These are phyloP conservation scores for Scaptomyza graminum DNA, from an alignment of 1,140 invertebrate genomes.

Conservation along the genomic window DNA sequence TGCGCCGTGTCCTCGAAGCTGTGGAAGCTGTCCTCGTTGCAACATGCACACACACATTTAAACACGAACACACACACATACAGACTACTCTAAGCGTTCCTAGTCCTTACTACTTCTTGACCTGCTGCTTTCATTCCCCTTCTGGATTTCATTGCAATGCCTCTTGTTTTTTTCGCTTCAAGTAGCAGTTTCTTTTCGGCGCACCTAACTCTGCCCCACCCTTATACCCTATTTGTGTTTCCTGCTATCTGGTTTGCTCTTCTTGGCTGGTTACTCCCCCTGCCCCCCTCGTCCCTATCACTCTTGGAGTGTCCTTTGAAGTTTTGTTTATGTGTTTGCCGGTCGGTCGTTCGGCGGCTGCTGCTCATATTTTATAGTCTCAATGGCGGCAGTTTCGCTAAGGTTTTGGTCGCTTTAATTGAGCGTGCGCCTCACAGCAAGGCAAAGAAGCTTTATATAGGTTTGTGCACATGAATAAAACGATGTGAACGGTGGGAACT, in stretches of 20 bases:
- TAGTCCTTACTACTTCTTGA: conserved; percentile 25
- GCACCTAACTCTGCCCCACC: conserved; percentile 6
- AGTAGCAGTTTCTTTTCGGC: conserved; percentile 71
- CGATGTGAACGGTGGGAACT: too few relatives aligned
- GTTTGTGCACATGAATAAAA: too few relatives aligned
- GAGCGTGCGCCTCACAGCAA: conserved; percentile 21
- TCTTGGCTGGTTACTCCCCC: too few relatives aligned
- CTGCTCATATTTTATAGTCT: conserved; percentile 47
- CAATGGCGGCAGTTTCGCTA: conserved; percentile 37
- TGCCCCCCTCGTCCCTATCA: neutral
- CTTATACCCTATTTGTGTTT: too few relatives aligned
- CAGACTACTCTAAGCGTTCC: conserved; percentile 4
- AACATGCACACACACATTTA: conserved; percentile 2
- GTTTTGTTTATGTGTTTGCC: conserved; percentile 36
- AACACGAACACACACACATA: neutral
- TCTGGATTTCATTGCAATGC: conserved; percentile 32
- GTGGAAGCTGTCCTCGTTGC: conserved; percentile 59
- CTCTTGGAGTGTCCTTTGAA: conserved; percentile 31
- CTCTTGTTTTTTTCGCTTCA: conserved; percentile 75
- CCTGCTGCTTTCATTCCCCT: conserved; percentile 32
- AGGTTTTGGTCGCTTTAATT: conserved; percentile 33
- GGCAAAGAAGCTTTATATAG: too few relatives aligned
- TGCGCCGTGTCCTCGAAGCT: conserved; percentile 43
- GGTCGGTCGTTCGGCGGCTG: conserved; percentile 3
- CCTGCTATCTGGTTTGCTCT: neutral